phyloP scores from a whole-genome alignment of 1,140 invertebrate species.

The Steinernema feltiae region DNA sequence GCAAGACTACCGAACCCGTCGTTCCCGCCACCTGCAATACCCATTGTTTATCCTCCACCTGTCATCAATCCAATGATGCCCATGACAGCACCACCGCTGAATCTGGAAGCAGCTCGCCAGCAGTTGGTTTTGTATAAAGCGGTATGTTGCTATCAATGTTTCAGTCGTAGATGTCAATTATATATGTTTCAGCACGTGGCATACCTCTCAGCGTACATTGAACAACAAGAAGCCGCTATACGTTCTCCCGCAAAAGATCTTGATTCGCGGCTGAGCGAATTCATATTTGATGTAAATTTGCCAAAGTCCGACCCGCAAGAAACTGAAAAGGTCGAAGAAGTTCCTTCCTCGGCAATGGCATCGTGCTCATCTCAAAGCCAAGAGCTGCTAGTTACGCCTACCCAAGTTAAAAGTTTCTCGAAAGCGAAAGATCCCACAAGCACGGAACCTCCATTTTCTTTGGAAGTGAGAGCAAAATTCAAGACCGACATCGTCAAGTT shows the following conservation, averaged over 20 bases:
- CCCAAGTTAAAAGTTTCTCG: no score
- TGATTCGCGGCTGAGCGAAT: background rate
- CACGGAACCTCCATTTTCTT: background rate
- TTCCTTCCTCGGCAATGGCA: background rate
- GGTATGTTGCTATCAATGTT: background rate
- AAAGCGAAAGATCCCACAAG: no score
- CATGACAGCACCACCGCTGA: background rate
- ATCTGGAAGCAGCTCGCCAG: background rate
- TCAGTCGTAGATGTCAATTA: background rate
- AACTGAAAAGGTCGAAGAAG: background rate
- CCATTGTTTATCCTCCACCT: background rate
- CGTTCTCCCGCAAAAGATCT: background rate
- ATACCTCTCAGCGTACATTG: background rate
- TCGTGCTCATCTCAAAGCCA: background rate
- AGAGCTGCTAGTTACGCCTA: background rate
- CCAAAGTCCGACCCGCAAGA: background rate
- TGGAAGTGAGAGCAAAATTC: background rate
- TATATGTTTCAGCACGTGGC: background rate
- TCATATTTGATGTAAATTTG: background rate
- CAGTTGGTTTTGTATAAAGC: background rate
- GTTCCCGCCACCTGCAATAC: background rate
- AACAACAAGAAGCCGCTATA: background rate
- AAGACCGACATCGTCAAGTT: background rate
- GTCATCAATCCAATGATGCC: no score
- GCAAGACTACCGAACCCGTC: background rate